phyloP scores from a whole-genome alignment of 2,888 invertebrate species.

The Macrophya annulata region DNA sequence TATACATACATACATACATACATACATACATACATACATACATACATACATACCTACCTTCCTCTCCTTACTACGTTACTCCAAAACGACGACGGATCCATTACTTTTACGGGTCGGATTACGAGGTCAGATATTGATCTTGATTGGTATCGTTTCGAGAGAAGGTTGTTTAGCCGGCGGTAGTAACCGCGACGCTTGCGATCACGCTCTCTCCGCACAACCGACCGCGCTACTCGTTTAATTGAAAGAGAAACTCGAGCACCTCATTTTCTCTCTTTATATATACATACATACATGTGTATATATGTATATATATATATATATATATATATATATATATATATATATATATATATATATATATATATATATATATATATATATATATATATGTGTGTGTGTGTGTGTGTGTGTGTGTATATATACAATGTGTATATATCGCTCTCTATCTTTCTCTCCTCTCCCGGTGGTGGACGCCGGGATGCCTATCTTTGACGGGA shows the following conservation, averaged over 20 bases:
- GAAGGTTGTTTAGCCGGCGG: slow-evolving; percentile 38
- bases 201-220: slow-evolving; percentile 23
- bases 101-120: slow-evolving; percentile 50
- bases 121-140: slow-evolving; percentile 68
- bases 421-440: no score
- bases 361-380: no score
- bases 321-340: no score
- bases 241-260: slow-evolving; percentile 61
- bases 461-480: not conserved
- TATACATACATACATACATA: no score
- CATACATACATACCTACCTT: not conserved
- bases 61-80: slow-evolving; percentile 17
- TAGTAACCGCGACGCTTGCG: slow-evolving; percentile 46
- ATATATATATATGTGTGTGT: no score
- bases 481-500: slow-evolving; percentile 44
- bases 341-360: no score
- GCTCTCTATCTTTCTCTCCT: slow-evolving; percentile 35
- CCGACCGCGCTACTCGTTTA: slow-evolving; percentile 61
- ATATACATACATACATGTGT: not conserved
- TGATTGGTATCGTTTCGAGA: slow-evolving; percentile 69
- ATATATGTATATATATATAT: no score
- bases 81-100: slow-evolving; percentile 46
- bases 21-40: no score
- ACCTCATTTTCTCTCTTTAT: slow-evolving; percentile 34
- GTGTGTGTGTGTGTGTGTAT: no score